Base-by-base conservation (phyloP, 2,888 invertebrate genomes). In the Rhaphigaster nebulosa region DNA sequence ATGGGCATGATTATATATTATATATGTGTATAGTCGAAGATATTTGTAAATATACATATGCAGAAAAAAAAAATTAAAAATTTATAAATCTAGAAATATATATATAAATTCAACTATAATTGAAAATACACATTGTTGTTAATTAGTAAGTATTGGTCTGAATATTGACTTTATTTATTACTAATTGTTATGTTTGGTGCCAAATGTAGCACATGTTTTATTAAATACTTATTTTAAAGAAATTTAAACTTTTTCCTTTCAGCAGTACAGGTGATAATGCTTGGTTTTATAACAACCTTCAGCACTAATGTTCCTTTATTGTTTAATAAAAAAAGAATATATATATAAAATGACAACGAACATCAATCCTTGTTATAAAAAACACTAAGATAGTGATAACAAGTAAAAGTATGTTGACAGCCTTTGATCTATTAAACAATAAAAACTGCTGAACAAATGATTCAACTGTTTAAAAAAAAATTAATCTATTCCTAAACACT, bases 171-270 rank as follows among this genome's bases (percentile, higher is more conserved):
- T 90, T 34, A 90, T 56, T 90, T 89, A 76, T 89, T 70, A 45
- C 45, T 84, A 84, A 76, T 89, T 90, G 90, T 90, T 90, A 90
- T 90, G 90, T 90, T 90, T 90, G 90, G 54, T 84, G 84, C 84
- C 84, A 90, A 90, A 90, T 12, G 26, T 45, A 65, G 90, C 90
- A 84, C 90, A 89, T 76, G 34, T 76, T 76, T 45, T 52, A 34
- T 34, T 50, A 23, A 41, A 54, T 87, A 56, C 87, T 87, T 56
- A 54, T 50, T 84, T 84, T 45, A 84, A 76, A 20, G 34, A 38
- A 84, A 15, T 84, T 84, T 41, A 38, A 80, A 38, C 41, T 29
- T 45, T 84, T 84, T 6, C 45, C n/a, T 45, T 50, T n/a, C 84
- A 26, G n/a, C 45, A 45, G 10, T 23, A 84, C 84, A 34, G 34